Evolutionary conservation across 2,888 invertebrate species (phyloP), one percentile per base, ranked within the genome.

Genomic region (Adineta ricciae): DNA sequence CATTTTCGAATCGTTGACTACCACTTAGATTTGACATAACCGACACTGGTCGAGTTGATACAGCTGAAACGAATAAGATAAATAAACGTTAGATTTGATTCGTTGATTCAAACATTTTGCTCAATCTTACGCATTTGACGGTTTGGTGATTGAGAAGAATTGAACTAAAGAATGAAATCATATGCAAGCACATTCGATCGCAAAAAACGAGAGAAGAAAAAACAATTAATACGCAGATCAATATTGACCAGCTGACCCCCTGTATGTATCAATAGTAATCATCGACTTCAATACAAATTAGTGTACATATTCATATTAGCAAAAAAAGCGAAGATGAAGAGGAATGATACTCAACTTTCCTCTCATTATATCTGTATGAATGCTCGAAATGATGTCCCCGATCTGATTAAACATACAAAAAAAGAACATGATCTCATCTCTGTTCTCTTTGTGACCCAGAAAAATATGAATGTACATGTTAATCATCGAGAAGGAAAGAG

Each of bases 381-480:
- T 27, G 16, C 16, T 27, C 8, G 32, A 32, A 64, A 64, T 32
- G 64, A 64, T 64, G 21, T 52, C 64, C n/a, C 64, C 64, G 32
- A 64, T 64, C 64, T 64, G 64, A 64, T 64, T 64, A 64, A 64
- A 64, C 64, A 64, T 64, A 64, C 32, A 64, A 46, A n/a, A n/a
- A n/a, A 36, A 36, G 64, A 64, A 64, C 64, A 64, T 64, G 64
- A 64, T 64, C 64, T 64, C 64, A 64, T 64, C 32, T 64, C 32
- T 64, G 11, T 64, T 64, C 32, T 64, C 24, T 64, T 64, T 64
- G 32, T 64, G 64, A 64, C 64, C 64, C 64, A 64, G 64, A 64
- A 64, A 64, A 64, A n/a, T 56, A 56, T 27, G 27, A 56, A 56
- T 32, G 8, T 64, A 32, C 19, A 64, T 32, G 32, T 27, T 64